Evolutionary conservation across 1,140 invertebrate species (phyloP), one percentile per base, ranked within the genome.

Genomic region (Dendroctonus ponderosae): DNA sequence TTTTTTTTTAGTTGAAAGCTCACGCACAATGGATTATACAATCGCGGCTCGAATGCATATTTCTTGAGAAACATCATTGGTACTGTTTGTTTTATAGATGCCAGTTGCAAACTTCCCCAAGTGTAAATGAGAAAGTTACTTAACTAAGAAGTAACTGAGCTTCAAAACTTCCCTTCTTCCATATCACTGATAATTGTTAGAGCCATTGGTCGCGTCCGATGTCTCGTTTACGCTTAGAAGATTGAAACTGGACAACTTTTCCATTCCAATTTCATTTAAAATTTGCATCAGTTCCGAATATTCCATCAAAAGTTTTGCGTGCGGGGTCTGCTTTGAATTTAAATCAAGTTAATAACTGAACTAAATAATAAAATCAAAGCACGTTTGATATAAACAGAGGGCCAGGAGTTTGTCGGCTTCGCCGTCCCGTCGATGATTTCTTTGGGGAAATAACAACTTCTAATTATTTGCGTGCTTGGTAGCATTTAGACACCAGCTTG

Each of bases 371-470:
- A 61, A 61, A 61, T 61, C 58, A 61, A 61, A 61, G 48, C 58
- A 61, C 58, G 58, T 61, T 61, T 61, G 50, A 61, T 61, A 61
- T 61, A 50, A 50, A 61, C 58, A 48, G 50, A 48, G 58, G 48
- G 26, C 26, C 26, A 26, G 26, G 56, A 40, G 39, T 42, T 38
- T 12, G 56, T 11, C 15, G 56, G 40, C 26, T 15, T n/a, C 40
- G 12, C 40, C 39, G 6, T 12, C 56, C 42, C 56, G n/a, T 26
- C 40, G n/a, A n/a, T 58, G 56, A 58, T 58, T 61, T 61, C 58
- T 61, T 61, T 38, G 26, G 58, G 58, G 58, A 61, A 61, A 61
- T 61, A 61, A 61, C 58, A 61, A 61, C 15, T 61, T 61, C 48
- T 38, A 46, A 61, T 61, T 61, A 61, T 61, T 38, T 8, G 42